phyloP scores from a whole-genome alignment of 2,113 vertebrate genomes.

The Empidonax traillii region DNA sequence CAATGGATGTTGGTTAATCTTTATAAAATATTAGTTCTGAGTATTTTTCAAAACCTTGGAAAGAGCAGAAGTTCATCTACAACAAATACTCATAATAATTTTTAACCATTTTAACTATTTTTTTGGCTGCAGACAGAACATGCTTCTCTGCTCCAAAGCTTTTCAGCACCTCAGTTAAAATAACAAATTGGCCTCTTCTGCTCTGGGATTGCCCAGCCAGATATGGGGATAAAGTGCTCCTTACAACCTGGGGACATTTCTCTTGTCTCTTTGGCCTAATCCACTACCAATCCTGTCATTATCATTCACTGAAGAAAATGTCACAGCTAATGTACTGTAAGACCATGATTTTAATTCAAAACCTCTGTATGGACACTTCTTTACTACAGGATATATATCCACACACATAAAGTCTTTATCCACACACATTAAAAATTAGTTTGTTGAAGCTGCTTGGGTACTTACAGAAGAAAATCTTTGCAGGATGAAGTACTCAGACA shows the following conservation, averaged over 20 bases:
- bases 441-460: neutral
- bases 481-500: neutral
- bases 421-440: neutral
- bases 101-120: neutral
- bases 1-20: neutral
- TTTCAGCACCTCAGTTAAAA: constrained; percentile 9
- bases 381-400: neutral
- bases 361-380: neutral
- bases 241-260: neutral
- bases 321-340: constrained; percentile 30
- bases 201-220: neutral
- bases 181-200: neutral
- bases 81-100: neutral
- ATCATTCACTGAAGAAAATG: constrained; percentile 25
- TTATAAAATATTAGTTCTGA: neutral
- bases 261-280: neutral
- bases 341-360: neutral
- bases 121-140: neutral
- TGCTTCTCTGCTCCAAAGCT: neutral
- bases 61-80: neutral
- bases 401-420: neutral
- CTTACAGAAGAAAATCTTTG: neutral
- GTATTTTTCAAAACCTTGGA: neutral
- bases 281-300: neutral
- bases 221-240: neutral